Evolutionary conservation across 37 sponge, comb jelly and placozoan species (phyloP), one percentile per base, ranked within the genome.

Genomic region (Oopsacas minuta): DNA sequence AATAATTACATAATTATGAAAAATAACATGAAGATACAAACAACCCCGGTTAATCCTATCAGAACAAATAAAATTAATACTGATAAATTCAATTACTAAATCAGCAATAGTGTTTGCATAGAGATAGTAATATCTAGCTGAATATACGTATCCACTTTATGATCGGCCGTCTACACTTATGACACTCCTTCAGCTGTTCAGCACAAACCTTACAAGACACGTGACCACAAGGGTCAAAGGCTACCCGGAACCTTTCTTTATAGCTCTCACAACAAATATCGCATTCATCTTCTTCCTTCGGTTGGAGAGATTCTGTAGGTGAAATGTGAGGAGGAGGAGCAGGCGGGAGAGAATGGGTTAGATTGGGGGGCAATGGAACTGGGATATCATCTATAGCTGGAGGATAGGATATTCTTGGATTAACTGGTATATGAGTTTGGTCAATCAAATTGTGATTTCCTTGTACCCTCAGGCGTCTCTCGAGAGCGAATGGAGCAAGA

Each of bases 171-270:
- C 75, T 61, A n/a, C 75, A 61, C 32, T 32, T 61, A 34, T 61
- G 75, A 12, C 75, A 61, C 22, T 61, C 75, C 30, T 61, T 61
- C 75, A 61, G 30, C 7, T 61, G 75, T 61, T 61, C 75, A 61
- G 75, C 75, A 12, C 75, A 61, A 61, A 61, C 28, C 20, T 12
- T n/a, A 61, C 75, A 61, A n/a, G 32, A 61, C 75, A 61, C 28
- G 75, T 61, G 75, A 61, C 75, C 75, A 61, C 75, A 61, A n/a
- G 75, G 75, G 75, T 61, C 75, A n/a, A 61, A 32, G 5, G 75
- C 75, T 25, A 61, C 22, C 1, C 75, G 75, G 17, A 12, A 7
- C 30, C 22, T 34, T 3, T 61, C 30, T n/a, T 61, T 61, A n/a
- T 25, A 61, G 28, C 28, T 61, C 75, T 61, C 75, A 10, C 22